A percentile compares a stretch with the other conserved stretches of the same genome.
Conservation (phyloP, 2,888 invertebrate genomes). For the Caenorhabditis angaria region DNA sequence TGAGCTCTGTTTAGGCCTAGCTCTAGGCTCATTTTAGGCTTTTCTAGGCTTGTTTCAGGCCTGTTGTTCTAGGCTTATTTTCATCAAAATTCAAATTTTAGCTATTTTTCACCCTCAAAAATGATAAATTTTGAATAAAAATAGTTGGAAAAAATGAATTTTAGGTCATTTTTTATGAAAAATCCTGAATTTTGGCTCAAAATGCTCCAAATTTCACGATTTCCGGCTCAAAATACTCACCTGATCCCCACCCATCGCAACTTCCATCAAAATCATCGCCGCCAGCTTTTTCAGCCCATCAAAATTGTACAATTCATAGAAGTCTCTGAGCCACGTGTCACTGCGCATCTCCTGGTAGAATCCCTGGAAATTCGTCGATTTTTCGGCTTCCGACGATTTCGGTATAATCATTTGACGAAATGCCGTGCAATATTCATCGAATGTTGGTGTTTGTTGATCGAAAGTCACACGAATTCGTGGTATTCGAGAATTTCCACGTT, state of each 20-base stretch:
- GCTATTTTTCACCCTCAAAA: too few species aligned
- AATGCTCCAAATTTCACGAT: too few species aligned
- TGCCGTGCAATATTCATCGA: conserved; percentile 21
- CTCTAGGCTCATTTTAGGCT: too few species aligned
- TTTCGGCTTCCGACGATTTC: not conserved
- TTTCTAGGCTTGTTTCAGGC: too few species aligned
- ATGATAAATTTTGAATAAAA: too few species aligned
- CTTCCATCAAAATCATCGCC: conserved; percentile 24
- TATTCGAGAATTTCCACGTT: conserved; percentile 33
- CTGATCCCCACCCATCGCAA: conserved; percentile 12
- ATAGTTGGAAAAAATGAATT: too few species aligned
- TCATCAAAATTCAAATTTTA: too few species aligned
- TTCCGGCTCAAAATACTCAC: conserved; percentile 7
- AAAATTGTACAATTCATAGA: conserved; percentile 18
- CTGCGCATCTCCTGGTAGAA: conserved; percentile 7
- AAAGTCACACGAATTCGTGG: conserved; percentile 35
- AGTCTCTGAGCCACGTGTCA: conserved; percentile 13
- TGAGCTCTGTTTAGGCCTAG: too few species aligned
- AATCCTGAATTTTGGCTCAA: not conserved
- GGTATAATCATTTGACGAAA: conserved; percentile 26
- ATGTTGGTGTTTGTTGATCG: conserved; percentile 14
- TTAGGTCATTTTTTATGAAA: too few species aligned
- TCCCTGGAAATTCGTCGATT: conserved; percentile 2
- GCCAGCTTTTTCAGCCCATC: conserved; percentile 23
- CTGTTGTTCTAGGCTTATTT: too few species aligned